These are phyloP conservation scores for Pogonomyrmex barbatus DNA, from an alignment of 1,140 invertebrate genomes.

Conservation along the genomic window DNA sequence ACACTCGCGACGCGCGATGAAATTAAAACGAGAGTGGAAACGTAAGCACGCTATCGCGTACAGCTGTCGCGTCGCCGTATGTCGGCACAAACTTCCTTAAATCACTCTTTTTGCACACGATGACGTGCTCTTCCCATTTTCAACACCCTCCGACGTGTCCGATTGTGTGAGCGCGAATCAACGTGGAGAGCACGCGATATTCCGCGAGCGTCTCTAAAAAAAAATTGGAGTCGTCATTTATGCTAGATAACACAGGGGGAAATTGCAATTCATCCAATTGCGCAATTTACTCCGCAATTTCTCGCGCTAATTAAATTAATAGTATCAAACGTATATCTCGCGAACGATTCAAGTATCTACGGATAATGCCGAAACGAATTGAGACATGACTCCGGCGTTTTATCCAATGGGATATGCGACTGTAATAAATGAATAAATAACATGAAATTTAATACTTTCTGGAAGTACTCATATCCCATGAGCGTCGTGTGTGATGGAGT, in stretches of 20 bases:
- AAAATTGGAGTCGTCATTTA: background rate
- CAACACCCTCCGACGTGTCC: background rate
- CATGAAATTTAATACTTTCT: slow-evolving; percentile 46
- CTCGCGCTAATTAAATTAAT: background rate
- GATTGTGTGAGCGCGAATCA: background rate
- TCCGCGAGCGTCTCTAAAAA: background rate
- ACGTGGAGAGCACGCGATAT: background rate
- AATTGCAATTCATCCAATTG: background rate
- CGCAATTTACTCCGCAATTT: slow-evolving; percentile 2
- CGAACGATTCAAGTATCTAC: background rate
- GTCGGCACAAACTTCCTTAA: slow-evolving; percentile 60
- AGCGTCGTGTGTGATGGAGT: slow-evolving; percentile 36
- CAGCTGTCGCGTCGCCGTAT: slow-evolving; percentile 60
- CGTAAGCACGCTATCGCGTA: slow-evolving; percentile 62
- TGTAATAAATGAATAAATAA: slow-evolving; percentile 50
- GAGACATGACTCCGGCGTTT: background rate
- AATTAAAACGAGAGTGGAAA: slow-evolving; percentile 66
- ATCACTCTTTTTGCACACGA: slow-evolving; percentile 52
- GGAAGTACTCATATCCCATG: slow-evolving; percentile 29
- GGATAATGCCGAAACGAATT: background rate
- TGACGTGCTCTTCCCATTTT: slow-evolving; percentile 38
- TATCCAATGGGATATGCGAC: background rate
- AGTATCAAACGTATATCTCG: background rate
- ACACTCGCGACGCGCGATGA: slow-evolving; percentile 27
- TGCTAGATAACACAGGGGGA: background rate